Conservation (phyloP, 1,140 invertebrate species). For the Lepidostoma basale region DNA sequence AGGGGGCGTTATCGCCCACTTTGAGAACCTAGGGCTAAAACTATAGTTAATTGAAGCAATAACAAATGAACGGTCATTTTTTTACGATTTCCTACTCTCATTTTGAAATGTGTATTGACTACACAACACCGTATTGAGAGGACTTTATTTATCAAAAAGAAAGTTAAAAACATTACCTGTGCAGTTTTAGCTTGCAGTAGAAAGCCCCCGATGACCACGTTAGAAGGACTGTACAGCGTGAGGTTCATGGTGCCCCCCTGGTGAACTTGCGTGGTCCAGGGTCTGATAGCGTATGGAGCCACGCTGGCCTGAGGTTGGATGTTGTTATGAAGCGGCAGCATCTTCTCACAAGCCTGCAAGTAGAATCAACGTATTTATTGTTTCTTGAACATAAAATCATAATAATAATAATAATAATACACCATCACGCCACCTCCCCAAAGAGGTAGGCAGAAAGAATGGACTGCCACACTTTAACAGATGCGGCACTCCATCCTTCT, state of each 20-base stretch:
- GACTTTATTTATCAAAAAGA: not conserved
- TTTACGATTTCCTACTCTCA: not conserved
- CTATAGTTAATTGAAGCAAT: not conserved
- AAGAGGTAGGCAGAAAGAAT: too few relatives aligned
- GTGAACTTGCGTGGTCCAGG: slow-evolving; percentile 52
- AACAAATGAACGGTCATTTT: slow-evolving; percentile 2
- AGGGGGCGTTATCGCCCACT: too few relatives aligned
- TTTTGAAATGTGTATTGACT: not conserved
- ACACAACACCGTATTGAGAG: not conserved
- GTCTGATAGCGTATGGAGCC: slow-evolving; percentile 52
- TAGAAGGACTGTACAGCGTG: slow-evolving; percentile 53
- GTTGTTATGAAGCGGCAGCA: slow-evolving; percentile 52
- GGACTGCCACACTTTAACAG: too few relatives aligned
- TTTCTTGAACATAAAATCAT: too few relatives aligned
- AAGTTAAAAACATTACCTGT: slow-evolving; percentile 48
- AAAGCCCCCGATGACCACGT: slow-evolving; percentile 54
- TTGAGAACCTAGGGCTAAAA: too few relatives aligned
- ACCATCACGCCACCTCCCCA: too few relatives aligned
- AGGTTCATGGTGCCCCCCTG: slow-evolving; percentile 54
- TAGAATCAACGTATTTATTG: not conserved
- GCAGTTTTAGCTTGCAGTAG: slow-evolving; percentile 55
- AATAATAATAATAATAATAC: too few relatives aligned
- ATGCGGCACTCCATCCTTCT: too few relatives aligned
- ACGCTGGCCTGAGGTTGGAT: slow-evolving; percentile 51
- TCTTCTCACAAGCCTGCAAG: slow-evolving; percentile 56